phyloP scores from a whole-genome alignment of 2,888 invertebrate species.

The Podabrus alpinus region DNA sequence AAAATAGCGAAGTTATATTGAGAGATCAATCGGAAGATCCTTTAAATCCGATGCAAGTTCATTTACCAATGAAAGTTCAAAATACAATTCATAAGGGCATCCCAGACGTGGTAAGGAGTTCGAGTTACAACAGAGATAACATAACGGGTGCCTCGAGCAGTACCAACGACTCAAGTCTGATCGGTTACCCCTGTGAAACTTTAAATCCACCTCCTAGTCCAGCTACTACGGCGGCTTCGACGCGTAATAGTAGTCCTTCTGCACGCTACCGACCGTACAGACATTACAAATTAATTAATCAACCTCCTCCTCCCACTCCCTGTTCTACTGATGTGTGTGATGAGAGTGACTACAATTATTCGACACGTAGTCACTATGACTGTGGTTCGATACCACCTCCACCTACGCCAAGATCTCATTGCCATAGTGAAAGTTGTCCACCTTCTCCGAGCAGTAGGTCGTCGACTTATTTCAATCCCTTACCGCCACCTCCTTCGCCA shows the following conservation, averaged over 20 bases:
- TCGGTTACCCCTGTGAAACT: slow-evolving; percentile 79
- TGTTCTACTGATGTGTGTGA: slow-evolving; percentile 94
- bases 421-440: slow-evolving; percentile 73
- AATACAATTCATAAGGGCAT: slow-evolving; percentile 51
- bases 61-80: slow-evolving; percentile 45
- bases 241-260: slow-evolving; percentile 60
- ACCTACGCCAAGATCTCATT: slow-evolving; percentile 75
- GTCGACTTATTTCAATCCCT: slow-evolving; percentile 77
- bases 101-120: slow-evolving; percentile 62
- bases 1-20: slow-evolving; percentile 45
- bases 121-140: slow-evolving; percentile 70
- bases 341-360: slow-evolving; percentile 80
- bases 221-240: slow-evolving; percentile 72
- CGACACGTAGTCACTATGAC: slow-evolving; percentile 50
- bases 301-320: slow-evolving; percentile 92
- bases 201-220: slow-evolving; percentile 92
- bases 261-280: slow-evolving; percentile 73
- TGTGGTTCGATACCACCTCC: slow-evolving; percentile 74
- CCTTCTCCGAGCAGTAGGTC: slow-evolving; percentile 74
- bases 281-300: slow-evolving; percentile 70
- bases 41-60: slow-evolving; percentile 60
- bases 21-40: slow-evolving; percentile 70
- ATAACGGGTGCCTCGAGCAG: slow-evolving; percentile 69
- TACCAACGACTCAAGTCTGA: slow-evolving; percentile 62
- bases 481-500: slow-evolving; percentile 87